Evolutionary conservation across 2,888 invertebrate genomes (phyloP), one percentile per base, ranked within the genome.

Genomic region (Cryptophagus acutangulus): DNA sequence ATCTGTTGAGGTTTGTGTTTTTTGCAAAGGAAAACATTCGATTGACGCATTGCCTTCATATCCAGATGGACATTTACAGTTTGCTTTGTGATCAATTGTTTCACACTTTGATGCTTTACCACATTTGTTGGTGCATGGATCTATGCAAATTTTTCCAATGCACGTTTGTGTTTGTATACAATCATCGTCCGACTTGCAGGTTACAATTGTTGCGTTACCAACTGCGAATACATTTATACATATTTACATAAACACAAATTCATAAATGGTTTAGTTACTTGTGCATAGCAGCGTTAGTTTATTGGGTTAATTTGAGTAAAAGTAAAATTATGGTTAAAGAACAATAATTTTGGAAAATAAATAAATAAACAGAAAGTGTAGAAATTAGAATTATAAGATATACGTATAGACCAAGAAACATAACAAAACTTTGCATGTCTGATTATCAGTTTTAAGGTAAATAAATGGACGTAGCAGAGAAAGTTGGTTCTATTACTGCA

Each of bases 131-230:
- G 65, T 65, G 68, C 76, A 77, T 56, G 72, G 71, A 60, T 76
- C 71, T 58, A 70, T 65, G 62, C 76, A 77, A 58, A 65, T 65
- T 52, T 71, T 70, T 51, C 70, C 70, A 58, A 72, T 67, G 65
- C 76, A 77, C 54, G 70, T 68, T 61, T 74, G 71, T 62, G 69
- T 67, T 54, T 70, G 67, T 56, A 70, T 70, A 66, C 77, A 76
- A 57, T 76, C 70, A 54, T 65, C 65, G 63, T 76, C 72, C 64
- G 64, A 62, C 56, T 69, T 68, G 70, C 76, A 77, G 66, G 48
- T 49, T 51, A 57, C 52, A 46, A 70, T 69, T 60, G 65, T 65
- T 53, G 62, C 54, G 57, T 61, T 63, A 65, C 63, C 65, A 57
- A 67, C 71, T 72, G 72, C 64, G 69, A 66, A 71, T 68, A 65